These are phyloP conservation scores for Ochropleura leucogaster DNA, from an alignment of 2,888 invertebrate species.

Conservation along the genomic window DNA sequence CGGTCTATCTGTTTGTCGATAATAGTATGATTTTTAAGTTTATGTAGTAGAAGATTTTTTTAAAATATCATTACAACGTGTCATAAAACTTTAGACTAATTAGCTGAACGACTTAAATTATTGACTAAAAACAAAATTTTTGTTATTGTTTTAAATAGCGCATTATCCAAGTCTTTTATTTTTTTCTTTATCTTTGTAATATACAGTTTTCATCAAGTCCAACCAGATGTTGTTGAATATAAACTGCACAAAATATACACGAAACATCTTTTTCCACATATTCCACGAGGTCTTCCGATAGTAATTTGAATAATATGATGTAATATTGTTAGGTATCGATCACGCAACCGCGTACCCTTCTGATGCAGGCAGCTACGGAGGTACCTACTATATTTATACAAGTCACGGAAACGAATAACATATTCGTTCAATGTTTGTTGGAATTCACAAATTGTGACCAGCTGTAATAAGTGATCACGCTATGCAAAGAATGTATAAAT, in stretches of 20 bases:
- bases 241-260: slow-evolving; percentile 22
- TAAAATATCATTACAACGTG: not conserved
- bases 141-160: too few species aligned
- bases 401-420: slow-evolving; percentile 62
- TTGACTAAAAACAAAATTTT: too few species aligned
- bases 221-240: slow-evolving; percentile 19
- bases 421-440: slow-evolving; percentile 49
- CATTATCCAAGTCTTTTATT: too few species aligned
- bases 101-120: too few species aligned
- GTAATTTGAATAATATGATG: slow-evolving; percentile 66
- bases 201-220: not conserved
- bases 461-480: slow-evolving; percentile 39
- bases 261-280: slow-evolving; percentile 30
- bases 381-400: slow-evolving; percentile 24
- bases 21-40: not conserved
- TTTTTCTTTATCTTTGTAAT: too few species aligned
- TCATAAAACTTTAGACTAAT: not conserved
- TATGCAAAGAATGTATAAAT: slow-evolving; percentile 22
- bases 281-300: slow-evolving; percentile 37
- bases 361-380: slow-evolving; percentile 29
- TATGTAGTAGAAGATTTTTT: not conserved
- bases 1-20: not conserved
- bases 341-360: slow-evolving; percentile 44
- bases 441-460: slow-evolving; percentile 38
- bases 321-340: slow-evolving; percentile 55